These are phyloP conservation scores for Eubasilissa splendida DNA, from an alignment of 2,888 invertebrate genomes.

Conservation along the genomic window DNA sequence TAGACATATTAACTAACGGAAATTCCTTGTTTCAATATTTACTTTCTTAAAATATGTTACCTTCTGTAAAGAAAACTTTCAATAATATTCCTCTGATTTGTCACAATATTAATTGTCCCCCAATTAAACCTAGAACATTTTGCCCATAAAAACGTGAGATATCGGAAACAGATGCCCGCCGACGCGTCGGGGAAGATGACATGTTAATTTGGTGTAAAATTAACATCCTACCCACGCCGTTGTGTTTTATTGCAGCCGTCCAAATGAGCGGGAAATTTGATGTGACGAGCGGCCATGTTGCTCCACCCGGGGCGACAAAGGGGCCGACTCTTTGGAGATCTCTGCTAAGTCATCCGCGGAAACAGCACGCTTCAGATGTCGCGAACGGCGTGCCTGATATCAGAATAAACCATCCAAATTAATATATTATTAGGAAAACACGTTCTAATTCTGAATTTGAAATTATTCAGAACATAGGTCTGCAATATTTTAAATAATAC, in stretches of 20 bases:
- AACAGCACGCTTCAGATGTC: neutral
- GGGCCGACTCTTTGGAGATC: constrained; percentile 5
- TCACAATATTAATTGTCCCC: too few relatives aligned
- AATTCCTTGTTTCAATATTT: too few relatives aligned
- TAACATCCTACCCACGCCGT: constrained; percentile 49
- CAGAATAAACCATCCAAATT: too few relatives aligned
- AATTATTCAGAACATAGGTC: too few relatives aligned
- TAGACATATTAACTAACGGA: too few relatives aligned
- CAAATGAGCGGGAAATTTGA: constrained; percentile 22
- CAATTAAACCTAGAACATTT: neutral
- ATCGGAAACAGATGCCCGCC: constrained; percentile 46
- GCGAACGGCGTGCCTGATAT: neutral
- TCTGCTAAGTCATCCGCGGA: constrained; percentile 31
- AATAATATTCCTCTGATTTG: too few relatives aligned
- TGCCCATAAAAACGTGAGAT: constrained; percentile 12
- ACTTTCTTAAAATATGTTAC: too few relatives aligned
- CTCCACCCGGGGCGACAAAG: constrained; percentile 41
- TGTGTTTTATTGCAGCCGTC: constrained; percentile 19
- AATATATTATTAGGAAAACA: too few relatives aligned
- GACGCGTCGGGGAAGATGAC: constrained; percentile 43
- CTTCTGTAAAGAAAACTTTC: too few relatives aligned
- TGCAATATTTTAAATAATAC: too few relatives aligned
- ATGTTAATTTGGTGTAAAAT: constrained; percentile 57
- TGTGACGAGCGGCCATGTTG: constrained; percentile 19
- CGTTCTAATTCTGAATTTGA: too few relatives aligned